phyloP scores from a whole-genome alignment of 2,113 vertebrate genomes.

The Nothocercus julius region DNA sequence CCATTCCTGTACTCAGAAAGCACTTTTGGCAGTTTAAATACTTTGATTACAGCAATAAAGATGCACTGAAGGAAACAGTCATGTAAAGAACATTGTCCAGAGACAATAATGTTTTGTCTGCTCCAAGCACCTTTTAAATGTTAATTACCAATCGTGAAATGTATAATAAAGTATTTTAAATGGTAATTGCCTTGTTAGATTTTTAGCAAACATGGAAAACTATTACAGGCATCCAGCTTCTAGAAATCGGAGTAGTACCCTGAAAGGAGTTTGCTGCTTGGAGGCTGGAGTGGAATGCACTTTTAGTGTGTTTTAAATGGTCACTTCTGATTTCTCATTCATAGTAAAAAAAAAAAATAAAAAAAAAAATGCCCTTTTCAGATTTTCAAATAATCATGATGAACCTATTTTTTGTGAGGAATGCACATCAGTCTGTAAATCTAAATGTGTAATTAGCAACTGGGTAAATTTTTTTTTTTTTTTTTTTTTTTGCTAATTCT shows the following conservation, averaged over 20 bases:
- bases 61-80: neutral
- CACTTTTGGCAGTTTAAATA: conserved; percentile 13
- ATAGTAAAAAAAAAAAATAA: neutral
- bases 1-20: conserved; percentile 6
- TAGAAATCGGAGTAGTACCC: conserved; percentile 20
- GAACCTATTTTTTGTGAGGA: neutral
- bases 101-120: neutral
- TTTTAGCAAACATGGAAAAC: conserved; percentile 1
- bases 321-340: neutral
- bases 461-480: neutral
- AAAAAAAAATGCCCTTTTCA: neutral
- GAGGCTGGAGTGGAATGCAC: neutral
- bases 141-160: conserved; percentile 23
- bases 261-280: neutral
- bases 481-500: neutral
- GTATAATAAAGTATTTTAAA: conserved; percentile 10
- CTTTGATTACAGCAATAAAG: conserved; percentile 39
- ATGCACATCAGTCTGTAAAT: neutral
- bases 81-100: conserved; percentile 3
- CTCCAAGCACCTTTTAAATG: conserved; percentile 4
- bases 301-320: neutral
- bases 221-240: neutral
- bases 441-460: neutral
- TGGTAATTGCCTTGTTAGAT: neutral
- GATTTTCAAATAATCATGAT: neutral